Percentiles rank a stretch among this genome's conserved stretches.
phyloP scores from a whole-genome alignment of 2,888 invertebrate species.

The Plebejus melissa region DNA sequence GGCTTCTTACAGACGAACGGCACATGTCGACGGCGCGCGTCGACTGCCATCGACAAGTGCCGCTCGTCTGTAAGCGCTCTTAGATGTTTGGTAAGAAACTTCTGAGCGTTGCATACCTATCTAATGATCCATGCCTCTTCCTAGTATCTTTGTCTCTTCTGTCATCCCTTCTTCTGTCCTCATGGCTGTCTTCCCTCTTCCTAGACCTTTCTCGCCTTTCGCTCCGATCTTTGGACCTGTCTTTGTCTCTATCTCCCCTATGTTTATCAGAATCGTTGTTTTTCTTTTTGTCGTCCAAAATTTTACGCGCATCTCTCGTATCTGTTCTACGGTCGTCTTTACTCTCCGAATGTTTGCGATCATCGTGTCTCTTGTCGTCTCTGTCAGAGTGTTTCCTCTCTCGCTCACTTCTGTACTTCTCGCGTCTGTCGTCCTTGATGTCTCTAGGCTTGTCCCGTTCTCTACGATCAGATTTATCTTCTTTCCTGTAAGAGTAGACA shows the following conservation, averaged over 20 bases:
- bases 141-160: slow-evolving; percentile 32
- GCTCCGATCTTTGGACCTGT: slow-evolving; percentile 34
- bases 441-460: slow-evolving; percentile 42
- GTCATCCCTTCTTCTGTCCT: slow-evolving; percentile 28
- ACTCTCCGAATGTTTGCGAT: slow-evolving; percentile 34
- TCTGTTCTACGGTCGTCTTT: slow-evolving; percentile 23
- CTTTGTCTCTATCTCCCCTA: slow-evolving; percentile 12
- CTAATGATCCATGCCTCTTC: slow-evolving; percentile 29
- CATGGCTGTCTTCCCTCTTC: slow-evolving; percentile 31
- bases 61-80: too few species aligned
- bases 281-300: slow-evolving; percentile 28
- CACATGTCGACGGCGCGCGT: too few species aligned
- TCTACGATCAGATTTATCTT: slow-evolving; percentile 47
- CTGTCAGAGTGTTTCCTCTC: slow-evolving; percentile 33
- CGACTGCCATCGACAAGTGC: too few species aligned
- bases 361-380: slow-evolving; percentile 39
- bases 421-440: slow-evolving; percentile 41
- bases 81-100: background rate
- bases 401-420: slow-evolving; percentile 35
- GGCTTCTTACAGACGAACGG: too few species aligned
- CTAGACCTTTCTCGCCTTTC: slow-evolving; percentile 39
- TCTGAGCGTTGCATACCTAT: slow-evolving; percentile 1
- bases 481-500: slow-evolving; percentile 43
- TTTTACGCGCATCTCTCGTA: slow-evolving; percentile 29
- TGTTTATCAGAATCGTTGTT: slow-evolving; percentile 32